phyloP scores from a whole-genome alignment of 2,797 vertebrate species.

The Chiloscyllium punctatum region DNA sequence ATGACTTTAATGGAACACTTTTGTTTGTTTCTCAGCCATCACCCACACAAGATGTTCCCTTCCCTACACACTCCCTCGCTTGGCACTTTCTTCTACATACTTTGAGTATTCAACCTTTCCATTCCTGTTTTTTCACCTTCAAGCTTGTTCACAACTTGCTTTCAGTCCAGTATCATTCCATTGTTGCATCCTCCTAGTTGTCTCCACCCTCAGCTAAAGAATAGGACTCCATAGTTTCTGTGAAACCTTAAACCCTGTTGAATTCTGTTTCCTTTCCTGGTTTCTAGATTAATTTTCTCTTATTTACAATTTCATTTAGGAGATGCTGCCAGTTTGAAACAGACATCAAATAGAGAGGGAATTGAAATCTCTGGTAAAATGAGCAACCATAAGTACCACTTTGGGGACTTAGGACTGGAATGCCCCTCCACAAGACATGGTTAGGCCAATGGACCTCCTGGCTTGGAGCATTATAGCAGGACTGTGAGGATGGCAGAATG shows the following conservation, averaged over 20 bases:
- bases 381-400: too few relatives aligned
- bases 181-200: not conserved
- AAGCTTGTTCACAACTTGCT: not conserved
- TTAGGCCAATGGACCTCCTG: too few relatives aligned
- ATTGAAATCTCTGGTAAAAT: not conserved
- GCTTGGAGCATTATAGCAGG: too few relatives aligned
- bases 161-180: not conserved
- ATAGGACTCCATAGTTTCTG: not conserved
- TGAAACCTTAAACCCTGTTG: too few relatives aligned
- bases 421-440: too few relatives aligned
- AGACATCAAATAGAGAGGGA: not conserved
- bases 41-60: too few relatives aligned
- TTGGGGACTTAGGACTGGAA: too few relatives aligned
- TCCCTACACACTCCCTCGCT: not conserved
- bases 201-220: not conserved
- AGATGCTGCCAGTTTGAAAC: not conserved
- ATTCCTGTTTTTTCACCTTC: not conserved
- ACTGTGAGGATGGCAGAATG: too few relatives aligned
- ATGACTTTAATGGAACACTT: not conserved
- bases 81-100: not conserved
- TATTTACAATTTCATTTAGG: not conserved
- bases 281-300: not conserved
- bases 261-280: not conserved
- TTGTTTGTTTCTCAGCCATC: not conserved
- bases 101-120: not conserved